These are phyloP conservation scores for Oxygymnocypris stewartii DNA, from an alignment of 2,113 vertebrate genomes.

Conservation along the genomic window DNA sequence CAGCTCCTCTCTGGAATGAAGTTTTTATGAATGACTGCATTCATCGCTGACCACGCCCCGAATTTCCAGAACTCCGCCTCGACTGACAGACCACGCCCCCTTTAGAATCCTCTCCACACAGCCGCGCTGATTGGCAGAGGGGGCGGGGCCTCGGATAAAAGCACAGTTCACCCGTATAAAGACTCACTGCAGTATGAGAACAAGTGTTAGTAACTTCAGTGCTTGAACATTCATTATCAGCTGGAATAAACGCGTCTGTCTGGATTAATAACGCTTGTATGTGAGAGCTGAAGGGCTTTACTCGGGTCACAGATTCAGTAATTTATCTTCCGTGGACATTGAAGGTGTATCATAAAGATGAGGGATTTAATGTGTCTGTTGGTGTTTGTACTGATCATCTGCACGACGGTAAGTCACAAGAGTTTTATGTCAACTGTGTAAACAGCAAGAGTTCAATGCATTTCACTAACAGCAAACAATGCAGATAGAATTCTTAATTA, in stretches of 20 bases:
- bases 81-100: not conserved
- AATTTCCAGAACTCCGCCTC: not conserved
- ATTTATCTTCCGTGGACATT: not conserved
- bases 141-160: constrained; percentile 61
- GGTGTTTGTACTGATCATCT: constrained; percentile 57
- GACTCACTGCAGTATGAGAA: constrained; percentile 49
- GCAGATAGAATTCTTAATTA: too few species aligned
- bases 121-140: constrained; percentile 66
- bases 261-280: not conserved
- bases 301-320: not conserved
- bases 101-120: constrained; percentile 45
- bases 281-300: not conserved
- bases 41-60: constrained; percentile 72
- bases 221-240: not conserved
- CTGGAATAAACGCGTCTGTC: not conserved
- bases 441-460: not conserved
- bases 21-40: constrained; percentile 83
- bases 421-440: not conserved
- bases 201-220: constrained; percentile 27
- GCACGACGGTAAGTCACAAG: constrained; percentile 67
- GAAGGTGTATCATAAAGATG: constrained; percentile 60
- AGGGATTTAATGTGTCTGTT: constrained; percentile 64
- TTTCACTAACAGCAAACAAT: too few species aligned
- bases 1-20: constrained; percentile 73
- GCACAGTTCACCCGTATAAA: constrained; percentile 44